Base-by-base conservation (phyloP, 1,140 invertebrate species). In the Elysia chlorotica region DNA sequence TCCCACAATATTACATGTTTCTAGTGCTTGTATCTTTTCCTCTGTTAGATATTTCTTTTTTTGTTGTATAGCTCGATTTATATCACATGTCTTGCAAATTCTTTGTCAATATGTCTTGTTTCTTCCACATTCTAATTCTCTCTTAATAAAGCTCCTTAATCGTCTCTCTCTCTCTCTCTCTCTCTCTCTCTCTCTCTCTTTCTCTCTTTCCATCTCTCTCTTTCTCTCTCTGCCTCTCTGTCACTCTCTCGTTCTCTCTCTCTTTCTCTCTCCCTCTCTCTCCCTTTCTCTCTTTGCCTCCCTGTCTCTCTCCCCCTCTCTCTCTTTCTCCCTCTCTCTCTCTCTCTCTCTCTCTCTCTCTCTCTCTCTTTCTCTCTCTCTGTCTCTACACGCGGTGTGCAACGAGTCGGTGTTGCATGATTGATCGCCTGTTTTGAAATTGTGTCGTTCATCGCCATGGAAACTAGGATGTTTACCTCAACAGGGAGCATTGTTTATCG, bases 101-200 rank as follows among this genome's bases (percentile, higher is more conserved):
- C n/a, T n/a, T n/a, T n/a, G n/a, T n/a, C n/a, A n/a, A n/a, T n/a
- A n/a, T n/a, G n/a, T n/a, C n/a, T n/a, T n/a, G n/a, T n/a, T n/a
- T n/a, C n/a, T n/a, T n/a, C n/a, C n/a, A n/a, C n/a, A n/a, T n/a
- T n/a, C n/a, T n/a, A n/a, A n/a, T n/a, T n/a, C n/a, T n/a, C n/a
- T n/a, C n/a, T n/a, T n/a, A n/a, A n/a, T n/a, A n/a, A n/a, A n/a
- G n/a, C n/a, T n/a, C n/a, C 10, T 59, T 25, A 59, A 17, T 59
- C 14, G 25, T 59, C 10, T 0, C 36, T 69, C 48, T 70, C 38
- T 73, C 65, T 73, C 31, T 73, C 65, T 73, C 62, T 70, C 65
- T 73, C 48, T 73, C 65, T 73, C 65, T 73, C 63, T 73, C 38
- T 68, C 10, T 70, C 65, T 74, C 73, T 69, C 53, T 6, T 25